A percentile compares a stretch with the other conserved stretches of the same genome.
Conservation (phyloP, 2,797 vertebrate species). For the Typhlichthys subterraneus region DNA sequence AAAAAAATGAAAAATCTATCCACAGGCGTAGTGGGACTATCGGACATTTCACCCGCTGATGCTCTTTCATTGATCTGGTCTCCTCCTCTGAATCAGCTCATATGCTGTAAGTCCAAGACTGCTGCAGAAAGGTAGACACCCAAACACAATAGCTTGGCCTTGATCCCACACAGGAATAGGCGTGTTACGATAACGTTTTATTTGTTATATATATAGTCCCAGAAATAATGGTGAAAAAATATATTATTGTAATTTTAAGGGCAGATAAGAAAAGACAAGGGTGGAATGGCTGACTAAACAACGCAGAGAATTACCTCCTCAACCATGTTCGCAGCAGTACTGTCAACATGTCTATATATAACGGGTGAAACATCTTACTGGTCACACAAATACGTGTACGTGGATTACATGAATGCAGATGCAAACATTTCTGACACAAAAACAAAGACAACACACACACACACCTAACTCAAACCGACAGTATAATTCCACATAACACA, state of each 20-base stretch:
- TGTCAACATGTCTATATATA: too few species aligned
- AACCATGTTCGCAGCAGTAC: too few species aligned
- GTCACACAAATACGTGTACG: too few species aligned
- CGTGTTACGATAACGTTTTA: neutral
- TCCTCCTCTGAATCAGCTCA: conserved; percentile 23
- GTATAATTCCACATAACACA: conserved; percentile 1
- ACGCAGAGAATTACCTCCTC: too few species aligned
- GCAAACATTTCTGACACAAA: neutral
- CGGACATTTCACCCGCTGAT: conserved; percentile 21
- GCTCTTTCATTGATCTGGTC: conserved; percentile 35
- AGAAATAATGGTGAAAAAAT: too few species aligned
- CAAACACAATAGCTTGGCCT: neutral
- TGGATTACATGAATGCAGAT: too few species aligned
- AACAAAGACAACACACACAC: neutral
- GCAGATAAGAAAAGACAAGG: too few species aligned
- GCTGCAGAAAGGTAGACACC: neutral
- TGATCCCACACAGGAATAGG: neutral
- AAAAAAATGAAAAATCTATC: conserved; percentile 23
- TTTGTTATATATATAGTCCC: neutral
- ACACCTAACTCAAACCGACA: neutral
- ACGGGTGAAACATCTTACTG: too few species aligned
- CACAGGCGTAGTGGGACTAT: neutral
- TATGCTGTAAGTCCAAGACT: neutral
- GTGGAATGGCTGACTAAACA: too few species aligned
- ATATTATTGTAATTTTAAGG: too few species aligned